Evolutionary conservation across 2,113 vertebrate genomes (phyloP).

Genomic region (Canis aureus): DNA sequence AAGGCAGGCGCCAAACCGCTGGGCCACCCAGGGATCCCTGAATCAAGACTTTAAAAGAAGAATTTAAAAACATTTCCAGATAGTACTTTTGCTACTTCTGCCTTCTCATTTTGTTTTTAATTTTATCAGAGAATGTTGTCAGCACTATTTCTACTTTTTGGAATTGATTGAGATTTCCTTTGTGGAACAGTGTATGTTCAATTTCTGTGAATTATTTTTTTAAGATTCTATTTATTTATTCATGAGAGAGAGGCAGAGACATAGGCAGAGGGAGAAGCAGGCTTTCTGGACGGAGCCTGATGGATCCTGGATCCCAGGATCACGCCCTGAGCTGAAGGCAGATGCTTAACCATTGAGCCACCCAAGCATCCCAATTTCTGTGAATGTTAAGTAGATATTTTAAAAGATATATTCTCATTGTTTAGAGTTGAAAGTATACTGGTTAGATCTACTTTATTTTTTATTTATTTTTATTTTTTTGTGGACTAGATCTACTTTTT

Average conservation of each 20-base stretch:
- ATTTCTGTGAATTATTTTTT: background rate
- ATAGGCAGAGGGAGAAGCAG: too few relatives aligned
- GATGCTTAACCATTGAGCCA: too few relatives aligned
- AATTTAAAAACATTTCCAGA: background rate
- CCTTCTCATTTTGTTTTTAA: background rate
- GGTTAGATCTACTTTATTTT: background rate
- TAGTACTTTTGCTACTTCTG: background rate
- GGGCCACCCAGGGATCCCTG: too few relatives aligned
- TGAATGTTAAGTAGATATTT: background rate
- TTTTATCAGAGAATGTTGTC: background rate
- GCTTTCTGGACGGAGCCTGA: too few relatives aligned
- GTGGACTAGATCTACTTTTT: background rate
- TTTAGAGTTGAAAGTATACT: constrained; percentile 2
- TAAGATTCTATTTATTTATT: too few relatives aligned
- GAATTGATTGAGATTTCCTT: constrained; percentile 42
- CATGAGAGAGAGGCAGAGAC: too few relatives aligned
- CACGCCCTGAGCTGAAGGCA: too few relatives aligned
- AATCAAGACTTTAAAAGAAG: background rate
- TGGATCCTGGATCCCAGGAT: too few relatives aligned
- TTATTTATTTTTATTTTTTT: too few relatives aligned
- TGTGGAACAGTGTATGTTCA: background rate
- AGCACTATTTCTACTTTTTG: constrained; percentile 14
- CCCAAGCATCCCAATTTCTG: background rate
- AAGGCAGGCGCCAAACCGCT: too few relatives aligned
- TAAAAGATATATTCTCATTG: background rate